Evolutionary conservation across 2,113 vertebrate genomes (phyloP).

Genomic region (Pseudolaguvia tuberculata): DNA sequence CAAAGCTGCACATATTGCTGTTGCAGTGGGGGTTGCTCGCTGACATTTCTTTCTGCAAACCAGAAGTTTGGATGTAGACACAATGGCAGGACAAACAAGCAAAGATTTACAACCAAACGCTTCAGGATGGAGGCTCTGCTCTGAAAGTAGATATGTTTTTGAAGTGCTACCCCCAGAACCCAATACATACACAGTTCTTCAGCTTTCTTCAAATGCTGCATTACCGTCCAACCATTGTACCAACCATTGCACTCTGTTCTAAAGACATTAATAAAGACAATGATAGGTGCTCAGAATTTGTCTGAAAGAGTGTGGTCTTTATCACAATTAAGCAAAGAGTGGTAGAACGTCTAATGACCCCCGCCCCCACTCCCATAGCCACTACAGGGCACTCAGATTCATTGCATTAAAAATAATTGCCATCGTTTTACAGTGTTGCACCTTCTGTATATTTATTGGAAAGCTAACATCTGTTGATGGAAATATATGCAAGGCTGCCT

Average conservation of each 20-base stretch:
- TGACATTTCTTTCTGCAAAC: conserved; percentile 27
- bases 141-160: conserved; percentile 31
- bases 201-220: conserved; percentile 2
- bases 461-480: conserved; percentile 32
- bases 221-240: neutral
- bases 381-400: neutral
- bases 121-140: conserved; percentile 9
- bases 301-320: neutral
- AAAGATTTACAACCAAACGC: neutral
- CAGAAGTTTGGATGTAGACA: conserved; percentile 24
- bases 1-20: conserved; percentile 13
- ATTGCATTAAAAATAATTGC: neutral
- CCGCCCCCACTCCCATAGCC: neutral
- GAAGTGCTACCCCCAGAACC: conserved; percentile 8
- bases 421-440: neutral
- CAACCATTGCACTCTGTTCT: neutral
- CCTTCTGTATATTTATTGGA: conserved; percentile 19
- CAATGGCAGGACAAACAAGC: conserved; percentile 26
- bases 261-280: conserved; percentile 8
- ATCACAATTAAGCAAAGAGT: neutral
- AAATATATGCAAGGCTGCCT: conserved; percentile 39
- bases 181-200: conserved; percentile 21
- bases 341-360: neutral
- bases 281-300: conserved; percentile 15
- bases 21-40: conserved; percentile 10